These are phyloP conservation scores for Agrilus biguttatus DNA, from an alignment of 2,888 invertebrate species.

Conservation along the genomic window DNA sequence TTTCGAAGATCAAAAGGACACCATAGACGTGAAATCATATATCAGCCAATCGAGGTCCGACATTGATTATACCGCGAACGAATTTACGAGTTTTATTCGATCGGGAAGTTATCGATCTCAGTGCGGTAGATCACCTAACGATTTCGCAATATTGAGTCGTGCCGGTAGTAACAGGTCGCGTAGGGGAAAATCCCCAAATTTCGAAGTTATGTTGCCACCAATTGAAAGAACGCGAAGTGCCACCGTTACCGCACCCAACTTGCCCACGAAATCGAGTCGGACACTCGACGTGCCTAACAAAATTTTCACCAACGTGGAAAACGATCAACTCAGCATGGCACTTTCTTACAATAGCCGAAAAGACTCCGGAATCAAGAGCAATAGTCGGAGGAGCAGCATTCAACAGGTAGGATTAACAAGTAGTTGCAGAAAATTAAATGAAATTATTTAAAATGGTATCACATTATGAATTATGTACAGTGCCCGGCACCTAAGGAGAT, in stretches of 20 bases:
- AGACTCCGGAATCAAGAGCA: conserved; percentile 77
- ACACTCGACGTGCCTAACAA: conserved; percentile 28
- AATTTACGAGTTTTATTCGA: conserved; percentile 46
- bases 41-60: conserved; percentile 61
- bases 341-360: conserved; percentile 71
- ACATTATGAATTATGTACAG: no score
- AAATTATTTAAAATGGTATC: no score
- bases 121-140: conserved; percentile 44
- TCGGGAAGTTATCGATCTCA: conserved; percentile 58
- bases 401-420: conserved; percentile 47
- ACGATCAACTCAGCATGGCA: conserved; percentile 57
- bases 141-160: conserved; percentile 27
- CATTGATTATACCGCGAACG: conserved; percentile 32
- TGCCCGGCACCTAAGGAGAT: no score
- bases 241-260: conserved; percentile 20
- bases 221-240: conserved; percentile 22
- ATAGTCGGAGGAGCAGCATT: conserved; percentile 72
- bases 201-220: conserved; percentile 15
- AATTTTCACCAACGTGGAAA: conserved; percentile 26
- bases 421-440: no score
- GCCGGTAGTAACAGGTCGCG: conserved; percentile 33
- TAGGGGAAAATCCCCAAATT: conserved; percentile 31
- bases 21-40: conserved; percentile 57
- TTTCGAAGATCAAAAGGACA: conserved; percentile 33
- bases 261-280: conserved; percentile 33